These are phyloP conservation scores for Sylvicapra grimmia DNA, from an alignment of 2,113 vertebrate genomes.

Conservation along the genomic window DNA sequence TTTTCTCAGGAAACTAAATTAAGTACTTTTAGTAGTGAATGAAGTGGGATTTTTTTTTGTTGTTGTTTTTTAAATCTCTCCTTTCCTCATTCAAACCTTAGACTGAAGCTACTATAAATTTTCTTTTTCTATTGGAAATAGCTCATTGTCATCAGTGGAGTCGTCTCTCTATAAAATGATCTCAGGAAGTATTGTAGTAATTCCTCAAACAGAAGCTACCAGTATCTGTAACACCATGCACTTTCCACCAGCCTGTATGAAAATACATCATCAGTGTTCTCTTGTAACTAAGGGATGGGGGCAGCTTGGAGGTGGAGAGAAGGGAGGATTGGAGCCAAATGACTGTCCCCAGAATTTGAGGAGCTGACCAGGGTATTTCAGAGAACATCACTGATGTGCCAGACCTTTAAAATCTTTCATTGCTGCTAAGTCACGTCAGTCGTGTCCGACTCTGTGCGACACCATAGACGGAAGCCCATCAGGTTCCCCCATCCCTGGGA, in stretches of 20 bases:
- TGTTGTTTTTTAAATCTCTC: background rate
- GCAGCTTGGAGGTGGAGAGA: background rate
- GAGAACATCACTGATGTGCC: background rate
- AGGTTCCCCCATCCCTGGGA: too few species aligned
- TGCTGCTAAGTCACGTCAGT: background rate
- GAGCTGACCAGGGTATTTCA: background rate
- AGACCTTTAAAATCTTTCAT: background rate
- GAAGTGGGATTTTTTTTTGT: background rate
- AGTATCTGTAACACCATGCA: background rate
- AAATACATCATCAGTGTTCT: background rate
- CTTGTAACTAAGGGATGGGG: background rate
- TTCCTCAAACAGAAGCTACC: background rate
- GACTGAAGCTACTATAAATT: background rate
- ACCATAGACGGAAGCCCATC: accelerated
- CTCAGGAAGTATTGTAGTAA: background rate
- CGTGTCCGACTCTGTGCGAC: too few species aligned
- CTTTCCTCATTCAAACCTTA: background rate
- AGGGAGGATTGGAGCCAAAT: background rate
- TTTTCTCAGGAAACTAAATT: background rate
- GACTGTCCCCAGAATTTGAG: background rate
- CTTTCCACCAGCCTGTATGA: background rate
- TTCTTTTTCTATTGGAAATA: background rate
- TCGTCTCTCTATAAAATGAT: background rate
- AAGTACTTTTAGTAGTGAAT: background rate
- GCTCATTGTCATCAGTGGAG: background rate